phyloP scores from a whole-genome alignment of 2,888 invertebrate species.

The Pheosia gnoma region DNA sequence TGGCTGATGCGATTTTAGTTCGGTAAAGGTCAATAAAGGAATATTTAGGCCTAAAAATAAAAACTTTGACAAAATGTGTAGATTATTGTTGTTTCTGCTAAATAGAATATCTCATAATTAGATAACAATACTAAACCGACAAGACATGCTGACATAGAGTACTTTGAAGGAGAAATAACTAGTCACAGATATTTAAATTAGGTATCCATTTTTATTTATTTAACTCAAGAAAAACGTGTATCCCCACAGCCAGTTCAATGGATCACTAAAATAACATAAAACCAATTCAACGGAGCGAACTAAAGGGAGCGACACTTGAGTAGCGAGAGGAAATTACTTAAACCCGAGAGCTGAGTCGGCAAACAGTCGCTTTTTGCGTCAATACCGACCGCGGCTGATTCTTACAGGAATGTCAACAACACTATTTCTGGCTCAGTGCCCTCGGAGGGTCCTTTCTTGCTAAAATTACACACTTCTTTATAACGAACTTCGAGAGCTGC shows the following conservation, averaged over 20 bases:
- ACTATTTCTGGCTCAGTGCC: constrained; percentile 26
- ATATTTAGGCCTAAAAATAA: too few species aligned
- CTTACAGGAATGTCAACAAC: constrained; percentile 46
- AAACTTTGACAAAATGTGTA: too few species aligned
- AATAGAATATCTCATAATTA: too few species aligned
- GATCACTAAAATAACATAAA: constrained; percentile 45
- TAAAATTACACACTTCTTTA: constrained; percentile 29
- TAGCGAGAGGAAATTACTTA: constrained; percentile 63
- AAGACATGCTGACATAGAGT: too few species aligned
- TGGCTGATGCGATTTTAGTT: not conserved
- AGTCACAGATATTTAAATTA: not conserved
- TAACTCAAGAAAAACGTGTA: constrained; percentile 23
- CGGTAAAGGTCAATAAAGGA: not conserved
- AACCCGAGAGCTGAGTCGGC: constrained; percentile 49
- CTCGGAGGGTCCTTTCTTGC: constrained; percentile 15
- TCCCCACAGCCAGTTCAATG: constrained; percentile 28
- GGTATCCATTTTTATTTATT: not conserved
- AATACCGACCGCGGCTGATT: constrained; percentile 41
- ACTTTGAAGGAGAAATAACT: not conserved
- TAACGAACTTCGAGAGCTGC: not conserved
- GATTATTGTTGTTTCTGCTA: too few species aligned
- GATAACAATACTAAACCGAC: too few species aligned
- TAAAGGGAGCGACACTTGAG: constrained; percentile 55
- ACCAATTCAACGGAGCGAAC: constrained; percentile 43
- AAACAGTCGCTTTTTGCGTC: constrained; percentile 53